Conservation (phyloP, 37 sponge, comb jelly and placozoan species). For the Haliclona indistincta region DNA sequence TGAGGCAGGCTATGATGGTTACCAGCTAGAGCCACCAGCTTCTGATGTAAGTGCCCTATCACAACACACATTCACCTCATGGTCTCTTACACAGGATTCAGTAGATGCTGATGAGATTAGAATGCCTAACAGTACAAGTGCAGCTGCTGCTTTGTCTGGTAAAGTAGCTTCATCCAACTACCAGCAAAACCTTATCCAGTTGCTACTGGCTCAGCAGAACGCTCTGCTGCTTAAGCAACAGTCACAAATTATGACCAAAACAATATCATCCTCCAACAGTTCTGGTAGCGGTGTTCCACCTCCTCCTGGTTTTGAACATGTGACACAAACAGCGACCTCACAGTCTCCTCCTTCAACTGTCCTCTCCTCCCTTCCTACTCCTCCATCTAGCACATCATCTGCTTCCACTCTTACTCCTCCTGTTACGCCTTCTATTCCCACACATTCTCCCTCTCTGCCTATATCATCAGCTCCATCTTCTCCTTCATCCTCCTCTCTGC, state of each 20-base stretch:
- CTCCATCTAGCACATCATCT: too few species aligned
- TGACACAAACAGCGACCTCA: not conserved
- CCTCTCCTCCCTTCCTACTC: not conserved
- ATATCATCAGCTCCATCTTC: not conserved
- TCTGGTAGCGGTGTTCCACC: constrained; percentile 5
- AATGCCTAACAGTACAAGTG: too few species aligned
- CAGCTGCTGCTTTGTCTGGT: too few species aligned
- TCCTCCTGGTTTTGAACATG: not conserved
- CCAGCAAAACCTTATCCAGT: too few species aligned
- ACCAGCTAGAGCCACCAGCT: constrained; percentile 19
- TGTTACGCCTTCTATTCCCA: not conserved
- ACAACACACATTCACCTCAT: too few species aligned
- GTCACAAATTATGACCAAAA: too few species aligned
- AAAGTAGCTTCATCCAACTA: too few species aligned
- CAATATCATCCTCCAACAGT: too few species aligned
- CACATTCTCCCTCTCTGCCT: not conserved
- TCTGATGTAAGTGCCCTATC: not conserved
- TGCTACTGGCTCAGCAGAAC: too few species aligned
- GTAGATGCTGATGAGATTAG: too few species aligned
- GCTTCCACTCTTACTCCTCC: not conserved
- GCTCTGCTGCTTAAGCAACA: too few species aligned
- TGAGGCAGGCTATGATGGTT: constrained; percentile 21
- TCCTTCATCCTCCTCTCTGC: constrained; percentile 14
- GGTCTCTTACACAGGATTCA: too few species aligned
- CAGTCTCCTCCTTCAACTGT: not conserved